Evolutionary conservation across 2,797 vertebrate genomes (phyloP).

Genomic region (Pseudochirops corinnae): DNA sequence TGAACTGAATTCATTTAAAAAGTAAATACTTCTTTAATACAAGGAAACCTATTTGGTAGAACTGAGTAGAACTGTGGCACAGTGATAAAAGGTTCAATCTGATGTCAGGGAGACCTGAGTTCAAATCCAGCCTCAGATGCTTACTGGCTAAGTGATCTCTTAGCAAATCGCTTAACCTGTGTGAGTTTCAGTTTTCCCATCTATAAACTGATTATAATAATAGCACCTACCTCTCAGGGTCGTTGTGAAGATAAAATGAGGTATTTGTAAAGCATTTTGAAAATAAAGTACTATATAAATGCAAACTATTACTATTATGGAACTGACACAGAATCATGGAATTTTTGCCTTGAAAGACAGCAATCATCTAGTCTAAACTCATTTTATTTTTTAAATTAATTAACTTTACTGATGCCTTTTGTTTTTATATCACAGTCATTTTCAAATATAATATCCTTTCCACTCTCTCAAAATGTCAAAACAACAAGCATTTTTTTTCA

Average conservation of each 20-base stretch:
- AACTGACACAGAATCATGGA: neutral
- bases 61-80: neutral
- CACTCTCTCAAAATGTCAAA: neutral
- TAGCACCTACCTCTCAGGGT: neutral
- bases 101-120: neutral
- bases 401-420: neutral
- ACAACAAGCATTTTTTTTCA: neutral
- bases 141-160: neutral
- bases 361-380: neutral
- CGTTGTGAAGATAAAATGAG: neutral
- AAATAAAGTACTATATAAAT: neutral
- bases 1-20: neutral
- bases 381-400: neutral
- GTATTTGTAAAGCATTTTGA: neutral
- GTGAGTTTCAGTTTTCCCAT: neutral
- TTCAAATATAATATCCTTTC: neutral
- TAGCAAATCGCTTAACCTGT: neutral
- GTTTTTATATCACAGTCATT: neutral
- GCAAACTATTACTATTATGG: neutral
- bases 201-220: neutral
- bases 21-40: neutral
- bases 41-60: neutral
- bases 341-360: neutral
- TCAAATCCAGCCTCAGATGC: neutral
- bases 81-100: neutral